Base-by-base conservation (phyloP, 2,888 invertebrate species). In the Drosophila peninsularis region DNA sequence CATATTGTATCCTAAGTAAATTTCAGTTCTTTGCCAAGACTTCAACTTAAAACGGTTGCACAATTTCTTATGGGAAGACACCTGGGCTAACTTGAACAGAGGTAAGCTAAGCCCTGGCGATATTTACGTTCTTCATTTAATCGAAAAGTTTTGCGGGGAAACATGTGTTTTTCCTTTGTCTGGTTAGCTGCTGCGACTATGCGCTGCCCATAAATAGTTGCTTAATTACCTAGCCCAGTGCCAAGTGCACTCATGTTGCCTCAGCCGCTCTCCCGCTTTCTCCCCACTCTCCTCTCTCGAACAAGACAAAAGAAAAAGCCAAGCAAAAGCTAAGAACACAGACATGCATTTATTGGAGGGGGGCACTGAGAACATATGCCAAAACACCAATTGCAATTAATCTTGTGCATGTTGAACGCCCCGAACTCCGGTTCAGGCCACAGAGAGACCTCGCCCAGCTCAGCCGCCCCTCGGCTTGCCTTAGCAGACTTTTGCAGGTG, bases 331-430 rank as follows among this genome's bases (percentile, higher is more conserved):
- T 55, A 65, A 67, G 49, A 47, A 47, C 45, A 45, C 45, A 47
- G 37, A 55, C 42, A 42, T 42, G 32, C 42, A 13, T 11, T 13
- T 27, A 37, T 37, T 32, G 17, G 11, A 1, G 13, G 9, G 37
- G 21, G 44, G 10, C 39, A 39, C 62, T 44, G 56, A 74, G 80
- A 90, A 89, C 88, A 90, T 90, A 88, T 90, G 88, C 88, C 89
- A 79, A 87, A 88, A 90, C 83, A 89, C 88, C 88, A 83, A 88
- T 90, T 85, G 89, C 88, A 88, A 88, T 88, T 88, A 88, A 88
- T 88, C 90, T 88, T 87, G 74, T 81, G 85, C 90, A 80, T 77
- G 88, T 85, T 76, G 65, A 67, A 54, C 24, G 41, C 55, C 21
- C 19, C 41, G 39, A n/a, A 47, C 32, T 60, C 37, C 50, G 37